Percentiles rank a stretch among this genome's conserved stretches.
Conservation (phyloP, 2,888 invertebrate genomes). For the Latheticus oryzae region DNA sequence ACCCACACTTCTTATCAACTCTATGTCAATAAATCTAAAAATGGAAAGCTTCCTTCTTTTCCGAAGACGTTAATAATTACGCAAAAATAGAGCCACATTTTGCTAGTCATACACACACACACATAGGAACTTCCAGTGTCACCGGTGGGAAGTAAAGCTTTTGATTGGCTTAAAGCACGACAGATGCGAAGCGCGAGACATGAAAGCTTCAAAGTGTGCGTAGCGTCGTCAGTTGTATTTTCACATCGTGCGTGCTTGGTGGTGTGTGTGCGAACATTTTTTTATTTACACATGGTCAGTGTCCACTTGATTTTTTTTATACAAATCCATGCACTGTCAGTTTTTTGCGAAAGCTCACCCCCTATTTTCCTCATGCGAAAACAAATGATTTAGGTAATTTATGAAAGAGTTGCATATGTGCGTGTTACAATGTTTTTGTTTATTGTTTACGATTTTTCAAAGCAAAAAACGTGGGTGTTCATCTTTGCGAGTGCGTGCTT, state of each 20-base stretch:
- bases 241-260: constrained; percentile 64
- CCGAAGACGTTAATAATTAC: constrained; percentile 31
- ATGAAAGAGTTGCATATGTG: constrained; percentile 12
- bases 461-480: constrained; percentile 5
- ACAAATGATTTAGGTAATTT: constrained; percentile 27
- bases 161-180: constrained; percentile 63
- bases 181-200: constrained; percentile 64
- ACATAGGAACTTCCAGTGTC: constrained; percentile 41
- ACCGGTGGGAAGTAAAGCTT: constrained; percentile 50
- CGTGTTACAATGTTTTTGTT: constrained; percentile 11
- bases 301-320: constrained; percentile 43
- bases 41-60: constrained; percentile 4
- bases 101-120: constrained; percentile 22
- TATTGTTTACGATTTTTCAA: constrained; percentile 10
- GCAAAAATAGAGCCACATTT: constrained; percentile 35
- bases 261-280: constrained; percentile 63
- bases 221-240: constrained; percentile 63
- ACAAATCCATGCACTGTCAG: constrained; percentile 1
- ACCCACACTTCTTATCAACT: constrained; percentile 7
- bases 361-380: background rate
- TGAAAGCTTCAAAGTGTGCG: constrained; percentile 64
- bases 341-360: constrained; percentile 1
- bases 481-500: background rate
- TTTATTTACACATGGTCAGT: constrained; percentile 66
- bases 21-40: no score